Evolutionary conservation across 2,888 invertebrate species (phyloP), one percentile per base, ranked within the genome.

Genomic region (Belgica antarctica): DNA sequence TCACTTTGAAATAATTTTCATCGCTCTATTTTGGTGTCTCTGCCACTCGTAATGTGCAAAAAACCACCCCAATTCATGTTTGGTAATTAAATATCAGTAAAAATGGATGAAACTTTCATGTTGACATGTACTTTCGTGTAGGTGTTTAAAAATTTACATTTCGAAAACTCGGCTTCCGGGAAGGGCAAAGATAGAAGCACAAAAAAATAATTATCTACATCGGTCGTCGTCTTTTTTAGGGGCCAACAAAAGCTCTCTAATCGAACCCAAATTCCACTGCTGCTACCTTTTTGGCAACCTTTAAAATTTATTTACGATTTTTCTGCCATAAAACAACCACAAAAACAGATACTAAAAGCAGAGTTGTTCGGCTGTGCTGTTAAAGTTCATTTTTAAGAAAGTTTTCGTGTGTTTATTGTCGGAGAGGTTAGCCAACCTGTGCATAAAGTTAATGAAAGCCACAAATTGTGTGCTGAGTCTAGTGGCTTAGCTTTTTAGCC

Each of bases 401-500:
- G 19, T 17, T 52, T 12, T 41, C 41, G 12, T 22, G 52, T 41
- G 15, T 52, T 52, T 52, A 52, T 52, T 52, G n/a, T 41, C 52
- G 17, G 12, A 52, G 22, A n/a, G 52, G 52, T 52, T 52, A 3
- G n/a, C 12, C 5, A 31, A 31, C 52, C 52, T 17, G 52, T 52
- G 52, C 22, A 41, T 52, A 17, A 22, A 66, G 28, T 31, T 28
- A 31, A 62, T 31, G 36, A 34, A 62, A 36, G 47, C 65, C 65
- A 28, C 65, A 66, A 66, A 66, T 41, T 66, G 41, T 66, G 46
- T 66, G 47, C 25, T 47, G 46, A 34, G 27, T 47, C 36, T 25
- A 28, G 61, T 61, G 47, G 47, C 47, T 61, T 31, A 8, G 34
- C 34, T 31, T 12, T n/a, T n/a, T n/a, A n/a, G n/a, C n/a, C n/a